phyloP scores from a whole-genome alignment of 2,888 invertebrate species.

The Plebejus argus region DNA sequence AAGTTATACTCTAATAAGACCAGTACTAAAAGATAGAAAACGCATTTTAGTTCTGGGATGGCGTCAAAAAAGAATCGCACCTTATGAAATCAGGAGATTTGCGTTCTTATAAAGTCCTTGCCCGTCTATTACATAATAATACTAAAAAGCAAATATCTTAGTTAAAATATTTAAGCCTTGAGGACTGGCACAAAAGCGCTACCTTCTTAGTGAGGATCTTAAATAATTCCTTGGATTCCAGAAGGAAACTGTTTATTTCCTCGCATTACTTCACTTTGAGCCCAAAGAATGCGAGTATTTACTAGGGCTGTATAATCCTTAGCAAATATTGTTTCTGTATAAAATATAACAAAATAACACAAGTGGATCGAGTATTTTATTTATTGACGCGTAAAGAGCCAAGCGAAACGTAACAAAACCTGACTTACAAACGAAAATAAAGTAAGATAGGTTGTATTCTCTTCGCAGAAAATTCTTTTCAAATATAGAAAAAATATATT shows the following conservation, averaged over 20 bases:
- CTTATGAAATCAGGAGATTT: too few species aligned
- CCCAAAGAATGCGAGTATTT: not conserved
- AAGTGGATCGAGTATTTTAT: not conserved
- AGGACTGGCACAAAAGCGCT: not conserved
- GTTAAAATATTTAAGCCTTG: not conserved
- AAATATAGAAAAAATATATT: too few species aligned
- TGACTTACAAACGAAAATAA: not conserved
- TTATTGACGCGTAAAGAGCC: not conserved
- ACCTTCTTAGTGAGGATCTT: conserved; percentile 6
- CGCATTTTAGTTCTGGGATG: too few species aligned
- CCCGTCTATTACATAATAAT: not conserved
- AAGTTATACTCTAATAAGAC: too few species aligned
- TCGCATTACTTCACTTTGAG: conserved; percentile 6
- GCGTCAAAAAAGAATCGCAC: too few species aligned
- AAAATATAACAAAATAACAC: not conserved
- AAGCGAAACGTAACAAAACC: not conserved
- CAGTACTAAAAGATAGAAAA: too few species aligned
- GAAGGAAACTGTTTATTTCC: conserved; percentile 6
- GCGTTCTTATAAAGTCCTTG: too few species aligned
- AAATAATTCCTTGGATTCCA: not conserved
- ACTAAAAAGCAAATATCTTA: not conserved
- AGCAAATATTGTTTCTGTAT: conserved; percentile 6
- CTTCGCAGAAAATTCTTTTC: too few species aligned
- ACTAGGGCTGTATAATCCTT: not conserved
- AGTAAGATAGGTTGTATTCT: not conserved